Base-by-base conservation (phyloP, 2,797 vertebrate genomes). In the Petrocephalus sullivani region DNA sequence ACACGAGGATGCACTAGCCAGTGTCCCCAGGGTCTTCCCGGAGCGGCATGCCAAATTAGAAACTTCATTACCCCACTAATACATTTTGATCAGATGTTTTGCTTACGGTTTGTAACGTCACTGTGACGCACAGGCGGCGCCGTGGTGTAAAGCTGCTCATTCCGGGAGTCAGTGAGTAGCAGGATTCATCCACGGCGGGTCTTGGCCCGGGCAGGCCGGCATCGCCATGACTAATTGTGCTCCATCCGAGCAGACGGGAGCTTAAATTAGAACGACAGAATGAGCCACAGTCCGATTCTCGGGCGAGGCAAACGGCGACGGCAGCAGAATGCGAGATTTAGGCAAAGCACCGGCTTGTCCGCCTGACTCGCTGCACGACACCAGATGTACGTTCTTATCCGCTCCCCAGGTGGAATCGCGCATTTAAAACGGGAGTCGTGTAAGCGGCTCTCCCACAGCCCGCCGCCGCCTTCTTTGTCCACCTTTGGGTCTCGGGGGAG, bases 61-160 rank as follows among this genome's bases (percentile, higher is more conserved):
- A 58, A 86, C 54, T 86, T 86, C 84, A 86, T 86, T 86, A 86
- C 53, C 53, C 84, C 54, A 60, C 56, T 86, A 28, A 86, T 86
- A 60, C 84, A 86, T 37, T 86, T 41, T 86, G 84, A 58, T 86
- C 54, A 58, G 28, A 86, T 86, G 56, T 86, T 86, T 60, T 41
- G 46, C 56, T 86, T 54, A 86, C 16, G 28, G 23, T 86, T 58
- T 60, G 60, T 60, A 33, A 41, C 4, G 56, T 58, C 33, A n/a
- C 56, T 60, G 14, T 58, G 56, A 23, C 33, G 3, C 49, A 14
- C 54, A 58, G 84, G 54, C 82, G 28, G 9, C 23, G 3, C n/a
- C 9, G 23, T 4, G 51, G n/a, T 10, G 58, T 58, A 23, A 58
- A 6, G 51, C 58, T 9, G 0, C 28, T 56, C 16, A 10, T 19